phyloP scores from a whole-genome alignment of 2,888 invertebrate species.

The Pollenia labialis region DNA sequence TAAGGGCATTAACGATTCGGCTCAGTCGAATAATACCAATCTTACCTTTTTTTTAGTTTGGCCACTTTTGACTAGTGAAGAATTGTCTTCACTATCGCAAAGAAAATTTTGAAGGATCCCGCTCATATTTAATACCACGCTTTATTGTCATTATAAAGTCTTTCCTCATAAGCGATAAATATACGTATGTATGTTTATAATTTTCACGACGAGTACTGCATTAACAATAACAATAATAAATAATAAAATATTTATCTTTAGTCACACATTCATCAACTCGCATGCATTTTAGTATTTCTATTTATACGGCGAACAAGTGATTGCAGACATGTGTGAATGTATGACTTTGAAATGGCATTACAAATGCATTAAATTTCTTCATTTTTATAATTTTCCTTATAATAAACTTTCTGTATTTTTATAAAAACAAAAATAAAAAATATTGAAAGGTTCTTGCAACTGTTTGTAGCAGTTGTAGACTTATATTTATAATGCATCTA shows the following conservation, averaged over 20 bases:
- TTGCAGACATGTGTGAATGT: not conserved
- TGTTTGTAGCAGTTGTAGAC: slow-evolving; percentile 1
- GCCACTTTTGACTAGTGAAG: too few relatives aligned
- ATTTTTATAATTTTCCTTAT: slow-evolving; percentile 64
- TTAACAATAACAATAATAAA: slow-evolving; percentile 37
- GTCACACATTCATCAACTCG: slow-evolving; percentile 15
- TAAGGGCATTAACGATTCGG: too few relatives aligned
- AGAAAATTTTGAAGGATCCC: too few relatives aligned
- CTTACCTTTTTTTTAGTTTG: too few relatives aligned
- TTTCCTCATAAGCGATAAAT: slow-evolving; percentile 4
- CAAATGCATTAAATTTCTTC: slow-evolving; percentile 71
- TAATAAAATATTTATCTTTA: slow-evolving; percentile 54
- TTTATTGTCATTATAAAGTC: not conserved
- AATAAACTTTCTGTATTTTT: slow-evolving; percentile 48
- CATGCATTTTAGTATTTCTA: slow-evolving; percentile 24
- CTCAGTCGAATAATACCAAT: too few relatives aligned
- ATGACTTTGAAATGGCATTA: slow-evolving; percentile 60
- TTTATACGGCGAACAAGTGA: not conserved
- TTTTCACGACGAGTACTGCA: slow-evolving; percentile 11
- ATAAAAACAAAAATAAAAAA: slow-evolving; percentile 2
- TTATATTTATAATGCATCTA: slow-evolving; percentile 56
- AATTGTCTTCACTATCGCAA: too few relatives aligned
- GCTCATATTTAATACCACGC: too few relatives aligned
- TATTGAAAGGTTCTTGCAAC: not conserved
- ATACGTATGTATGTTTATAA: not conserved